A percentile compares a stretch with the other conserved stretches of the same genome.
Conservation (phyloP, 2,888 invertebrate genomes). For the Entomobrya multifasciata region DNA sequence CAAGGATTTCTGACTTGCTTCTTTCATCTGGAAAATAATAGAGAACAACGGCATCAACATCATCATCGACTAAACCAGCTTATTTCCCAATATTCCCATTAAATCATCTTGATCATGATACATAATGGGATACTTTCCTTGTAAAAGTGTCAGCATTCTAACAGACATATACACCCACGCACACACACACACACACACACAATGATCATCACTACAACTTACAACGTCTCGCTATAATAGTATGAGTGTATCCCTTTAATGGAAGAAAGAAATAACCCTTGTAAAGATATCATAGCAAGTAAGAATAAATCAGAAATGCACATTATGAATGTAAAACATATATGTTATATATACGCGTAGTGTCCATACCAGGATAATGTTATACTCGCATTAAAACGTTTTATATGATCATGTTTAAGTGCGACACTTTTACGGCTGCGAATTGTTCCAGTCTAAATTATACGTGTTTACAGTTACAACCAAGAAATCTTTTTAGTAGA, state of each 20-base stretch:
- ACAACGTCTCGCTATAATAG: not conserved
- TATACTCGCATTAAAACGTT: too few relatives aligned
- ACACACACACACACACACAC: not conserved
- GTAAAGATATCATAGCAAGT: too few relatives aligned
- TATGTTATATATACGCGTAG: too few relatives aligned
- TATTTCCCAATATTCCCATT: slow-evolving; percentile 16
- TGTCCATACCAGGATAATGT: too few relatives aligned
- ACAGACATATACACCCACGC: slow-evolving; percentile 11
- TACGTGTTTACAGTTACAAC: too few relatives aligned
- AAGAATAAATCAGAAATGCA: too few relatives aligned
- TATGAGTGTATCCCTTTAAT: not conserved
- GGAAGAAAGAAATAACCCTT: not conserved
- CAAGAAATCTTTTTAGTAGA: too few relatives aligned
- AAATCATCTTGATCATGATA: slow-evolving; percentile 22
- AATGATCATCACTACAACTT: not conserved
- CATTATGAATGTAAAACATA: too few relatives aligned
- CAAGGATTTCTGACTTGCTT: slow-evolving; percentile 72
- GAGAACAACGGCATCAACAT: not conserved
- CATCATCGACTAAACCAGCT: slow-evolving; percentile 26
- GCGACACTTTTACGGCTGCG: too few relatives aligned
- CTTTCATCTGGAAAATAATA: slow-evolving; percentile 71
- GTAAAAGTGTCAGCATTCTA: not conserved
- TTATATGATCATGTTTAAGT: too few relatives aligned
- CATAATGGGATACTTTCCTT: not conserved
- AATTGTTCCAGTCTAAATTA: too few relatives aligned